phyloP scores from a whole-genome alignment of 2,797 vertebrate genomes.

The Enteromius radiatus region DNA sequence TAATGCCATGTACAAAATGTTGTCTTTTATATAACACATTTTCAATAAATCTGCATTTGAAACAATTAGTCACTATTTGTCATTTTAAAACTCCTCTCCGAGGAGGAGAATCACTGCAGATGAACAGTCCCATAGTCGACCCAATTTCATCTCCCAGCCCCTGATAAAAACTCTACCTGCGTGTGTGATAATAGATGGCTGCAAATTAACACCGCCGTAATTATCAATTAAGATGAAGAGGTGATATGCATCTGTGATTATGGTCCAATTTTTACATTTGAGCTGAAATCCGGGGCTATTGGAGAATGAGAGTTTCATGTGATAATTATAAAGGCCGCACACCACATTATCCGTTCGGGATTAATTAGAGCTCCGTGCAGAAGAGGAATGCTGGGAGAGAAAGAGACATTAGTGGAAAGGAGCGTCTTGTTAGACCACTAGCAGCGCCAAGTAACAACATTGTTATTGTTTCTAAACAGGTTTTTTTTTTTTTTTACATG shows the following conservation, averaged over 20 bases:
- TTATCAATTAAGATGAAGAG: conserved; percentile 58
- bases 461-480: background rate
- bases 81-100: conserved; percentile 60
- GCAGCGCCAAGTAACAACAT: background rate
- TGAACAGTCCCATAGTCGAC: conserved; percentile 67
- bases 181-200: conserved; percentile 74
- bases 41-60: conserved; percentile 76
- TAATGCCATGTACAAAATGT: conserved; percentile 28
- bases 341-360: conserved; percentile 72
- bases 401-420: background rate
- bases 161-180: conserved; percentile 72
- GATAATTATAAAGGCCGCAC: conserved; percentile 64
- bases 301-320: conserved; percentile 64
- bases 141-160: conserved; percentile 71
- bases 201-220: conserved; percentile 57
- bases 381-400: conserved; percentile 8
- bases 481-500: background rate
- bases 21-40: conserved; percentile 68
- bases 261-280: conserved; percentile 41
- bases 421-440: background rate
- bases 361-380: conserved; percentile 68
- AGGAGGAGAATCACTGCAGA: conserved; percentile 69
- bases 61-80: conserved; percentile 54
- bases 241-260: conserved; percentile 52
- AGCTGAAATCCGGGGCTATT: conserved; percentile 62